Conservation (phyloP, 2,797 vertebrate species). For the Lagodon rhomboides region DNA sequence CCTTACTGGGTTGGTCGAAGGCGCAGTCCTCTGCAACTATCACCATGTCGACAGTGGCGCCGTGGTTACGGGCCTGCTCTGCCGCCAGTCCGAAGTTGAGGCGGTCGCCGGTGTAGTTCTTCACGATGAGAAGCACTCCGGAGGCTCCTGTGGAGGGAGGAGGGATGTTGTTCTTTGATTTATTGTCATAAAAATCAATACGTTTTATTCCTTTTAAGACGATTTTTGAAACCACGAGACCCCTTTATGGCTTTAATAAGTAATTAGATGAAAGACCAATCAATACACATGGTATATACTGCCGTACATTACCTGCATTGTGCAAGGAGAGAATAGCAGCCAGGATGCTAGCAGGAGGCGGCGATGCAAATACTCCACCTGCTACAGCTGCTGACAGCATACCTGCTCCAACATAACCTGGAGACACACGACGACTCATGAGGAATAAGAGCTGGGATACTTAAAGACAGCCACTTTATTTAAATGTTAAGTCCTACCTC, state of each 20-base stretch:
- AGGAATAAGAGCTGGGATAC: not conserved
- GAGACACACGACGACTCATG: not conserved
- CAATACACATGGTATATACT: not conserved
- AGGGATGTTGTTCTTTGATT: rapidly evolving
- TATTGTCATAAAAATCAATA: not conserved
- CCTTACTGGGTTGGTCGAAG: slow-evolving; percentile 88
- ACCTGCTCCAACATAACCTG: slow-evolving; percentile 93
- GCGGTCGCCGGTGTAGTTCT: slow-evolving; percentile 97
- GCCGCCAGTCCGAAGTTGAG: slow-evolving; percentile 95
- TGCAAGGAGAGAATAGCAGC: slow-evolving; percentile 89
- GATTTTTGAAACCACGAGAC: not conserved
- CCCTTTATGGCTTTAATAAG: not conserved
- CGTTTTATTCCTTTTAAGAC: too few species aligned
- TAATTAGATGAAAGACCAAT: too few species aligned
- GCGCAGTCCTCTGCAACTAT: slow-evolving; percentile 94
- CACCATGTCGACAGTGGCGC: slow-evolving; percentile 88
- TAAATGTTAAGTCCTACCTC: slow-evolving; percentile 77
- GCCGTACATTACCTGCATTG: slow-evolving; percentile 75
- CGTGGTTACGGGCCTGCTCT: slow-evolving; percentile 89
- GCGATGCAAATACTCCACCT: slow-evolving; percentile 93
- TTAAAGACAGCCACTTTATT: not conserved
- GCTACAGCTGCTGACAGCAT: slow-evolving; percentile 95
- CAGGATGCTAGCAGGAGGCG: slow-evolving; percentile 91
- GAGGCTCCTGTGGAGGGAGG: slow-evolving; percentile 78
- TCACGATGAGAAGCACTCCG: slow-evolving; percentile 93